Conservation (phyloP, 1,140 invertebrate genomes). For the Vollenhovia emeryi region DNA sequence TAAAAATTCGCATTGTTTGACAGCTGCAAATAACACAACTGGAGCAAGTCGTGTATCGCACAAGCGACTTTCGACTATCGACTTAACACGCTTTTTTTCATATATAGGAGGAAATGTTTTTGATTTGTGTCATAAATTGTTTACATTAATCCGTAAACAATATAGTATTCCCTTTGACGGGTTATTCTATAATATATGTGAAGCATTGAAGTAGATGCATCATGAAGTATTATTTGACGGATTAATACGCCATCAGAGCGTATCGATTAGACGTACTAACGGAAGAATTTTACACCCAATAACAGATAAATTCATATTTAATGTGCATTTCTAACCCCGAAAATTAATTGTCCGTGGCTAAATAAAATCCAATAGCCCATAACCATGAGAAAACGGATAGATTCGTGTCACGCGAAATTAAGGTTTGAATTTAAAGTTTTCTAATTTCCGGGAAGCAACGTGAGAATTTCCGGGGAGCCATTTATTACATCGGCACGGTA, state of each 20-base stretch:
- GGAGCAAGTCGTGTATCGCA: too few relatives aligned
- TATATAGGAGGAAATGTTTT: background rate
- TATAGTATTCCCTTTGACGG: background rate
- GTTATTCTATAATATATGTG: background rate
- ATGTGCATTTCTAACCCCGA: background rate
- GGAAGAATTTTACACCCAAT: background rate
- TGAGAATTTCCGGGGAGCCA: slow-evolving; percentile 23
- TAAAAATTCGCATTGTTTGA: too few relatives aligned
- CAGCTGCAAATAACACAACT: too few relatives aligned
- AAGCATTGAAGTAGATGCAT: background rate
- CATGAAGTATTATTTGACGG: background rate
- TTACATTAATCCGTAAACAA: background rate
- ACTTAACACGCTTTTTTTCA: too few relatives aligned
- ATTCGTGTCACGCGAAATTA: background rate
- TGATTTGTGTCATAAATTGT: background rate
- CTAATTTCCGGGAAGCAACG: slow-evolving; percentile 31
- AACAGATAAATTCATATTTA: background rate
- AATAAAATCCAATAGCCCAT: slow-evolving; percentile 35
- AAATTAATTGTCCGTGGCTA: slow-evolving; percentile 26
- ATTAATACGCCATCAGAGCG: background rate
- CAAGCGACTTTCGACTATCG: too few relatives aligned
- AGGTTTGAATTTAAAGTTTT: slow-evolving; percentile 49
- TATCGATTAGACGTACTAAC: background rate
- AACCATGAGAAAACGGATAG: background rate
- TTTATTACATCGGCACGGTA: slow-evolving; percentile 29